These are phyloP conservation scores for Tiliacea aurago DNA, from an alignment of 2,888 invertebrate species.

Conservation along the genomic window DNA sequence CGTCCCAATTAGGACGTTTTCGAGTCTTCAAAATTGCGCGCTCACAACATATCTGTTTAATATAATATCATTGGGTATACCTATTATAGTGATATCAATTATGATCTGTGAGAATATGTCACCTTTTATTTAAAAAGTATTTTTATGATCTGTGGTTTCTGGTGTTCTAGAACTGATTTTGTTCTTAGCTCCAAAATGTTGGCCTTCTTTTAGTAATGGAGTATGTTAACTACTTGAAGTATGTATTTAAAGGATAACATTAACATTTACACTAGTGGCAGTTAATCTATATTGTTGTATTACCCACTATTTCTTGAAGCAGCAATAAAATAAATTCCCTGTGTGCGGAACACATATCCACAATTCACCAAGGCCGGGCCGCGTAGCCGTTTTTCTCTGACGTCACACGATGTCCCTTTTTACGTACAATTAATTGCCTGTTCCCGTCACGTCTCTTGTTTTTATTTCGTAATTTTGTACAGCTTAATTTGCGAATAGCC, in stretches of 20 bases:
- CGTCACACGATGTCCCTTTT: conserved; percentile 49
- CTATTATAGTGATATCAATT: neutral
- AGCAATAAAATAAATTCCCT: conserved; percentile 28
- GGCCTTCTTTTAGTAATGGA: neutral
- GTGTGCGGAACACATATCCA: conserved; percentile 31
- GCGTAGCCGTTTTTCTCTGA: conserved; percentile 39
- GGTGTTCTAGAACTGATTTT: neutral
- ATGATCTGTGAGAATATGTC: neutral
- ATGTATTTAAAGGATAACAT: too few relatives aligned
- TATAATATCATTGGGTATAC: too few relatives aligned
- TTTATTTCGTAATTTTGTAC: conserved; percentile 36
- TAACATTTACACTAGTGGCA: neutral
- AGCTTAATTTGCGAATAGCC: conserved; percentile 23
- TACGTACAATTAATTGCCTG: conserved; percentile 53
- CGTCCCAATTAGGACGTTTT: too few relatives aligned
- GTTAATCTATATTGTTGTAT: neutral
- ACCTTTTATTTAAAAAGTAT: neutral
- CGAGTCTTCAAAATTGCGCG: too few relatives aligned
- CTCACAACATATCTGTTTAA: too few relatives aligned
- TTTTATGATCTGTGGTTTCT: neutral
- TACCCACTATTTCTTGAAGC: conserved; percentile 25
- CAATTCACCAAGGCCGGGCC: conserved; percentile 25
- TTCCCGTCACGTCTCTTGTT: conserved; percentile 40
- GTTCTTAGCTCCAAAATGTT: neutral
- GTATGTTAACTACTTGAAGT: neutral